phyloP scores from a whole-genome alignment of 2,888 invertebrate species.

The Limenitis camilla region DNA sequence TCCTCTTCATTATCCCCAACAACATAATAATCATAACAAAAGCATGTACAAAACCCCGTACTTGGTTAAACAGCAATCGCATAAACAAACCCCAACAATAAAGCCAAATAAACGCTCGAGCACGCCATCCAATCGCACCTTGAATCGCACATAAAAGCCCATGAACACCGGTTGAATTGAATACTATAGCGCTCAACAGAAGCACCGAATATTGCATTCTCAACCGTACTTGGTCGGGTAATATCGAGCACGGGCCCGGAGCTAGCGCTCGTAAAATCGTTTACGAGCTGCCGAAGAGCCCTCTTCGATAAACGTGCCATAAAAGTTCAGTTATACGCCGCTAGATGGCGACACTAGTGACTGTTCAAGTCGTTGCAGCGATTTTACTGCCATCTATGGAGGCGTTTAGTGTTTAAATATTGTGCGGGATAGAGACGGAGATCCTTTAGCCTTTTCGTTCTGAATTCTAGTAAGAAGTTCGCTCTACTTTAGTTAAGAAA shows the following conservation, averaged over 20 bases:
- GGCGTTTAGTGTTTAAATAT: constrained; percentile 64
- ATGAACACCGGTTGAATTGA: constrained; percentile 71
- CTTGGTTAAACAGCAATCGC: constrained; percentile 74
- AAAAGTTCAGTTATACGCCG: constrained; percentile 71
- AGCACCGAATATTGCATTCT: constrained; percentile 68
- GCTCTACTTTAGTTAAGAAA: constrained; percentile 25
- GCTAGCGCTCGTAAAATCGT: constrained; percentile 73
- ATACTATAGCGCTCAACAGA: constrained; percentile 63
- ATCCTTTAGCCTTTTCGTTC: constrained; percentile 32
- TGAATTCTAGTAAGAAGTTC: constrained; percentile 38
- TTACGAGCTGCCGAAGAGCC: constrained; percentile 74
- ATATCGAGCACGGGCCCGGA: constrained; percentile 67
- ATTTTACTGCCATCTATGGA: constrained; percentile 74
- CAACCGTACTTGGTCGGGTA: constrained; percentile 68
- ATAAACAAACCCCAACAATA: constrained; percentile 75
- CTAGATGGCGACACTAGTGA: constrained; percentile 73
- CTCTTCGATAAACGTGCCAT: constrained; percentile 73
- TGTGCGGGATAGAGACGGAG: constrained; percentile 37
- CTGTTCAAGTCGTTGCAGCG: constrained; percentile 63
- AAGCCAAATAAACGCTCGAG: constrained; percentile 73
- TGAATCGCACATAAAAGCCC: constrained; percentile 73
- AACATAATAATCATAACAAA: constrained; percentile 73
- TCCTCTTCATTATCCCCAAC: constrained; percentile 58
- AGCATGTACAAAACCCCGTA: constrained; percentile 69
- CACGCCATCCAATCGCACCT: constrained; percentile 75